Conservation (phyloP, 1,140 invertebrate genomes). For the Samia ricini region DNA sequence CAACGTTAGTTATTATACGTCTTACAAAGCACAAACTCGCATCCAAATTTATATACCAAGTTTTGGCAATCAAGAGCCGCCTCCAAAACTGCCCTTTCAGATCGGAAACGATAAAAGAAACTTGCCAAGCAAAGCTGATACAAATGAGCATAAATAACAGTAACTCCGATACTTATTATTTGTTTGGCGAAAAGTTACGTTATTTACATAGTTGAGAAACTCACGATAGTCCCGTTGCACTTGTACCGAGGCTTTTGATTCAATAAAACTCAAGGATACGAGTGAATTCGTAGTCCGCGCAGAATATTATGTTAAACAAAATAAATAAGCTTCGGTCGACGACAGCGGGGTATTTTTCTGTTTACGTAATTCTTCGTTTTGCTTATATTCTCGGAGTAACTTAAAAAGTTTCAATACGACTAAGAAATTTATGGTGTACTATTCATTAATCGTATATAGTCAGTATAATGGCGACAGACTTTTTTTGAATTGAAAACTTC, state of each 20-base stretch:
- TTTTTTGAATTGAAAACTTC: background rate
- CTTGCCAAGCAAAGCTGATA: constrained; percentile 41
- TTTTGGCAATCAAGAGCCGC: constrained; percentile 38
- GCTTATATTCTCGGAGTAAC: background rate
- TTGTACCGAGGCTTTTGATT: constrained; percentile 39
- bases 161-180: constrained; percentile 30
- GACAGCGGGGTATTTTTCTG: constrained; percentile 10
- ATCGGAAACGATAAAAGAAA: constrained; percentile 46
- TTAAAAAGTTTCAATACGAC: too few relatives aligned
- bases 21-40: constrained; percentile 45
- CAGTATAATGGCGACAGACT: background rate
- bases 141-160: constrained; percentile 43
- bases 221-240: constrained; percentile 26
- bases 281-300: constrained; percentile 26
- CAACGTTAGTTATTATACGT: constrained; percentile 48
- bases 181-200: constrained; percentile 23
- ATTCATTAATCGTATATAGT: background rate
- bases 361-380: constrained; percentile 4
- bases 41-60: constrained; percentile 65
- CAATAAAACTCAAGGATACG: constrained; percentile 38
- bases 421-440: background rate
- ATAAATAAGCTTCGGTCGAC: constrained; percentile 36
- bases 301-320: constrained; percentile 46
- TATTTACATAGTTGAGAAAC: constrained; percentile 16
- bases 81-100: constrained; percentile 34